These are phyloP conservation scores for Pseudolaguvia tuberculata DNA, from an alignment of 2,113 vertebrate genomes.

Conservation along the genomic window DNA sequence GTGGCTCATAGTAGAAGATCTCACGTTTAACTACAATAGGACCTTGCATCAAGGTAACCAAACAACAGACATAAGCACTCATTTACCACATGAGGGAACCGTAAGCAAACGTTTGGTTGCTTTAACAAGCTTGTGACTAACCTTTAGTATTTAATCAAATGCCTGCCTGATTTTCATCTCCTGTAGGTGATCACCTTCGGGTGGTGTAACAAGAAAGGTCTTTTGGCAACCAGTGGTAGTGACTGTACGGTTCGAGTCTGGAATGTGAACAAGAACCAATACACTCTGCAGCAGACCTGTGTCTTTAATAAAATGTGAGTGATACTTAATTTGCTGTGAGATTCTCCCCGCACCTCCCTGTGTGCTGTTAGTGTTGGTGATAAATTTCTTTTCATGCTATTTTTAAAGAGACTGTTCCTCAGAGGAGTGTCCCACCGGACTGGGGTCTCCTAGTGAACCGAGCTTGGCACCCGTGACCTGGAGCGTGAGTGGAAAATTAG, in stretches of 20 bases:
- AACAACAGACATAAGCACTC: too few species aligned
- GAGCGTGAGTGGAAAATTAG: slow-evolving; percentile 90
- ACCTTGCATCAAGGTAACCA: too few species aligned
- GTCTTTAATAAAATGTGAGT: slow-evolving; percentile 88
- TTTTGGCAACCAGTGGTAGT: slow-evolving; percentile 88
- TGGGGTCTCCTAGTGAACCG: slow-evolving; percentile 87
- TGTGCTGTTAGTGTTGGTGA: too few species aligned
- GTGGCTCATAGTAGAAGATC: too few species aligned
- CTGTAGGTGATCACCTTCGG: slow-evolving; percentile 85
- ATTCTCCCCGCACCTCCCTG: background rate
- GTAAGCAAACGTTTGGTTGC: too few species aligned
- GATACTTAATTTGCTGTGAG: background rate
- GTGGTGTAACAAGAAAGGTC: slow-evolving; percentile 90
- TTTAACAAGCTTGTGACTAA: too few species aligned
- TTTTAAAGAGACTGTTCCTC: slow-evolving; percentile 75
- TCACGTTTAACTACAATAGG: too few species aligned
- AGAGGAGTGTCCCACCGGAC: slow-evolving; percentile 70
- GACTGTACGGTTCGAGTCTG: slow-evolving; percentile 92
- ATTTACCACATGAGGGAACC: too few species aligned
- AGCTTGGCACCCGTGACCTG: slow-evolving; percentile 84
- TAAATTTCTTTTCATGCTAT: background rate
- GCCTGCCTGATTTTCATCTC: background rate
- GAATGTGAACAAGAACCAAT: slow-evolving; percentile 93
- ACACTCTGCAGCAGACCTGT: slow-evolving; percentile 90
- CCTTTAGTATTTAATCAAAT: too few species aligned